Percentiles rank a stretch among this genome's conserved stretches.
Conservation (phyloP, 2,888 invertebrate genomes). For the Gymnosoma rotundatum region DNA sequence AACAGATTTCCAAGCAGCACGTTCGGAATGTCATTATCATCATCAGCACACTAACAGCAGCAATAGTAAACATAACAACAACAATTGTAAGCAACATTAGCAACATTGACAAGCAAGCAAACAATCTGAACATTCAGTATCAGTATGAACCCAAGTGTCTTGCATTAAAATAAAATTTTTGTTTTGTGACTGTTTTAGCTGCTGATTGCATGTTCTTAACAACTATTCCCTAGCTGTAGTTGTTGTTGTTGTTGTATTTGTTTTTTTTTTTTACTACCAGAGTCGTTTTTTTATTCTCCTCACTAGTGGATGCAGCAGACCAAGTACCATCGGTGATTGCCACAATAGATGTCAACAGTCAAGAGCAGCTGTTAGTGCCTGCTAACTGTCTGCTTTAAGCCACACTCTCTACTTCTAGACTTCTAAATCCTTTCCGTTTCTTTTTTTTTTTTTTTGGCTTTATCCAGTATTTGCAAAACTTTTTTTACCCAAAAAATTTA, state of each 20-base stretch:
- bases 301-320: slow-evolving; percentile 11
- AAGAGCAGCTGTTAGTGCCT: slow-evolving; percentile 41
- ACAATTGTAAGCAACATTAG: slow-evolving; percentile 50
- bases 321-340: slow-evolving; percentile 58
- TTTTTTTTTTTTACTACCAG: slow-evolving; percentile 59
- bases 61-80: slow-evolving; percentile 15
- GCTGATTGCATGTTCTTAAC: slow-evolving; percentile 60
- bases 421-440: no score
- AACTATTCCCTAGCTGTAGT: slow-evolving; percentile 18
- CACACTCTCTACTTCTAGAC: not conserved
- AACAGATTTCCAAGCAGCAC: slow-evolving; percentile 67
- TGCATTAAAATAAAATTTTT: slow-evolving; percentile 2
- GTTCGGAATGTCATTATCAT: slow-evolving; percentile 66
- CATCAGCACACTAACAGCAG: slow-evolving; percentile 48
- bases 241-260: slow-evolving; percentile 25
- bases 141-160: not conserved
- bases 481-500: not conserved
- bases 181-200: slow-evolving; percentile 39
- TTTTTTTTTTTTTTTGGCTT: not conserved
- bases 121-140: slow-evolving; percentile 23
- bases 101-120: slow-evolving; percentile 50
- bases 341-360: slow-evolving; percentile 65
- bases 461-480: not conserved
- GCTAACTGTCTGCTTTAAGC: slow-evolving; percentile 1
- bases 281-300: slow-evolving; percentile 37